These are phyloP conservation scores for Hemaris fuciformis DNA, from an alignment of 2,888 invertebrate species.

Conservation along the genomic window DNA sequence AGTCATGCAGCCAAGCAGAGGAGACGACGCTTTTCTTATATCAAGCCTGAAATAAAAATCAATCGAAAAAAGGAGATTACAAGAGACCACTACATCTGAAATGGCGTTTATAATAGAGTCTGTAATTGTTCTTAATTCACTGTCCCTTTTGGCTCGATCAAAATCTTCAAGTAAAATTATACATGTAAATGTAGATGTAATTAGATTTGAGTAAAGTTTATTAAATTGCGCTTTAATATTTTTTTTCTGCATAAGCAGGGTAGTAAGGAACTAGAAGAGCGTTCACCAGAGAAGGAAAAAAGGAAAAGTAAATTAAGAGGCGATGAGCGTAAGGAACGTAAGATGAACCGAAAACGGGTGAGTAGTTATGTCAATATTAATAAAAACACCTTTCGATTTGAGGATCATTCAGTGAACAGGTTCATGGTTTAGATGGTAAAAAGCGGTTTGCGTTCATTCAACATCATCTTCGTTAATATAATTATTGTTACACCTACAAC, in stretches of 20 bases:
- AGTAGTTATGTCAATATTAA: slow-evolving; percentile 35
- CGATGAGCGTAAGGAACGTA: slow-evolving; percentile 87
- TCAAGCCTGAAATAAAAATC: background rate
- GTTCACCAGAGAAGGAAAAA: slow-evolving; percentile 87
- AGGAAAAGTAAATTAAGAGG: slow-evolving; percentile 83
- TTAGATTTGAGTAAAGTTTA: slow-evolving; percentile 1
- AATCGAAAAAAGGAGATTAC: background rate
- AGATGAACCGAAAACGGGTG: slow-evolving; percentile 90
- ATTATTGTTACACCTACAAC: too few relatives aligned
- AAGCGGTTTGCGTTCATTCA: too few relatives aligned
- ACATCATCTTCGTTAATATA: too few relatives aligned
- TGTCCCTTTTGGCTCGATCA: slow-evolving; percentile 55
- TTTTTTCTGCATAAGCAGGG: slow-evolving; percentile 72
- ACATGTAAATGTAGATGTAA: background rate
- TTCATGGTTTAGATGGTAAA: too few relatives aligned
- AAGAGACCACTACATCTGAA: background rate
- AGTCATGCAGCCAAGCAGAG: background rate
- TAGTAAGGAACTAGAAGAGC: slow-evolving; percentile 82
- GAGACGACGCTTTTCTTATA: background rate
- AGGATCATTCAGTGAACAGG: too few relatives aligned
- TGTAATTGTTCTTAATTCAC: slow-evolving; percentile 46
- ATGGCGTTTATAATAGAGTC: background rate
- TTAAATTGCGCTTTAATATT: slow-evolving; percentile 25
- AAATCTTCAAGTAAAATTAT: background rate
- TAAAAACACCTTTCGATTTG: too few relatives aligned